These are phyloP conservation scores for Sphinx pinastri DNA, from an alignment of 2,888 invertebrate genomes.

Conservation along the genomic window DNA sequence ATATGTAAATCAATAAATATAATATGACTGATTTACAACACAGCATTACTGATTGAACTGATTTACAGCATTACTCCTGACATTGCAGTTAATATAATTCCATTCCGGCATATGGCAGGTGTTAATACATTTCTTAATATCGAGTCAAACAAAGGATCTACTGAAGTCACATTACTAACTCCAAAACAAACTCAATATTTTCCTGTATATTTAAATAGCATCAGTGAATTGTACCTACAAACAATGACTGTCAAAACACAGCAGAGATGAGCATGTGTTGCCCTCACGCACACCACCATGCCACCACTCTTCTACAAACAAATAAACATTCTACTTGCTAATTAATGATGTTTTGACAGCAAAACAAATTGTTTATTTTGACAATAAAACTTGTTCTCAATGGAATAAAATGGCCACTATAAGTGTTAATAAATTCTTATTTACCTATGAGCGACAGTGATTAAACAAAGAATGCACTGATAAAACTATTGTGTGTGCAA, in stretches of 20 bases:
- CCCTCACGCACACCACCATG: not conserved
- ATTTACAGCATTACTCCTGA: not conserved
- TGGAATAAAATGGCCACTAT: not conserved
- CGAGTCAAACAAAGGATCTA: constrained; percentile 14
- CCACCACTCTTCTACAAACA: not conserved
- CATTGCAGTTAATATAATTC: not conserved
- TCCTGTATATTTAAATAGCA: constrained; percentile 19
- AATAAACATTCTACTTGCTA: constrained; percentile 12
- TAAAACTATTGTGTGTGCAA: constrained; percentile 48
- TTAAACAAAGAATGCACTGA: constrained; percentile 34
- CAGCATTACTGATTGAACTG: too few relatives aligned
- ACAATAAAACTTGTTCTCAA: constrained; percentile 1
- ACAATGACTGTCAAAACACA: constrained; percentile 24
- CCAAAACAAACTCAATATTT: constrained; percentile 21
- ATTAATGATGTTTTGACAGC: constrained; percentile 16
- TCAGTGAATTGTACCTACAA: not conserved
- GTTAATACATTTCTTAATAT: not conserved
- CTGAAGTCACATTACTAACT: not conserved
- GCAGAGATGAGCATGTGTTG: not conserved
- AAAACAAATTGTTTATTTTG: constrained; percentile 25
- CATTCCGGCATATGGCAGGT: not conserved
- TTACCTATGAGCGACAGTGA: not conserved
- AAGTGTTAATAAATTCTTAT: not conserved
- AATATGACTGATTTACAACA: too few relatives aligned
- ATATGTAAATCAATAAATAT: too few relatives aligned